A percentile compares a stretch with the other conserved stretches of the same genome.
Evolutionary conservation across 1,140 invertebrate species (phyloP).

Genomic region (Bombus polaris): DNA sequence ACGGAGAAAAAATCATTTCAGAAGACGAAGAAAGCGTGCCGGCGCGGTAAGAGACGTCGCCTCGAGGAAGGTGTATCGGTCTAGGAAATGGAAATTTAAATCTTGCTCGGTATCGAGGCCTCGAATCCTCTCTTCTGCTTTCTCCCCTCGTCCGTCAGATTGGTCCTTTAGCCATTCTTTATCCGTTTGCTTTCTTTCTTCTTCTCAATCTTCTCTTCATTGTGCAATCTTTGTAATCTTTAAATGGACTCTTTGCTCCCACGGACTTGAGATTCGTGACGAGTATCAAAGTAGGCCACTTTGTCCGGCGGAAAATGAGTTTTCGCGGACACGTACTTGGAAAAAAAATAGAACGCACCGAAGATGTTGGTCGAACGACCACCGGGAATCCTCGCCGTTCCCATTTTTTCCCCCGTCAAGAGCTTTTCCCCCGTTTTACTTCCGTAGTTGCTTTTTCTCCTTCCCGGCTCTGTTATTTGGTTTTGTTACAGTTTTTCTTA

Average conservation of each 20-base stretch:
- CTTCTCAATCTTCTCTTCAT: neutral
- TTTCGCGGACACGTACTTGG: slow-evolving; percentile 6
- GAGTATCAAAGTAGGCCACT: slow-evolving; percentile 32
- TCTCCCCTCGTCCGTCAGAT: neutral
- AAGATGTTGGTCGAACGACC: slow-evolving; percentile 2
- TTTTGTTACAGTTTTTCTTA: neutral
- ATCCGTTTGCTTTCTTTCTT: neutral
- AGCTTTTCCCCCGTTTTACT: neutral
- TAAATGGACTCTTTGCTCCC: slow-evolving; percentile 35
- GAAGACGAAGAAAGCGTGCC: neutral
- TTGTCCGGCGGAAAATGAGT: slow-evolving; percentile 32
- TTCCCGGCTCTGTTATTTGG: neutral
- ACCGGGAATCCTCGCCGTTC: neutral
- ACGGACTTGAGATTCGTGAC: slow-evolving; percentile 31
- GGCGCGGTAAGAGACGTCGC: slow-evolving; percentile 7
- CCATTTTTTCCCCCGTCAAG: neutral
- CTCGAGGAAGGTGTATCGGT: neutral
- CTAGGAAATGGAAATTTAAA: slow-evolving; percentile 23
- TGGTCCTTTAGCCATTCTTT: slow-evolving; percentile 2
- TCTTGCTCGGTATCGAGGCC: neutral
- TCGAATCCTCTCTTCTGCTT: neutral
- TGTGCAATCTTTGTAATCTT: slow-evolving; percentile 38
- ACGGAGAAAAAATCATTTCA: neutral
- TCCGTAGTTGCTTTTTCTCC: neutral
- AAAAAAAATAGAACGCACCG: neutral